Conservation (phyloP, 2,113 vertebrate genomes). For the Limanda limanda region DNA sequence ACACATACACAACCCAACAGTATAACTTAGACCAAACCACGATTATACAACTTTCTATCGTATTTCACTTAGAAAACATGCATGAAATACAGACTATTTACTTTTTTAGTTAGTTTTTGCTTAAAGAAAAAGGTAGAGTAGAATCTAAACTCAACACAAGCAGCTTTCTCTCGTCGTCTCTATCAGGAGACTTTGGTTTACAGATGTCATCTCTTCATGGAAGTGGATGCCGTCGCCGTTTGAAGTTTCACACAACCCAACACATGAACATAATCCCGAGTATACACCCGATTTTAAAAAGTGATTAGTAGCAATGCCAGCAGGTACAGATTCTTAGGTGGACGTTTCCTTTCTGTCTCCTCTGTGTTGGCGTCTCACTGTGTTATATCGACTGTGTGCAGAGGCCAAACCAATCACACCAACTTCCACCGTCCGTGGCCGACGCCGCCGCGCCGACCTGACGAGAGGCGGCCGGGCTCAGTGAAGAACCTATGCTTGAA, state of each 20-base stretch:
- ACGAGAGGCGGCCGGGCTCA: constrained; percentile 41
- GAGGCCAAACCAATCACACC: constrained; percentile 67
- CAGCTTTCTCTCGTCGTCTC: constrained; percentile 55
- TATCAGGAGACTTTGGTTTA: constrained; percentile 14
- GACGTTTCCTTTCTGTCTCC: constrained; percentile 27
- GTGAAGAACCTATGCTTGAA: constrained; percentile 67
- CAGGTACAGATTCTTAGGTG: constrained; percentile 45
- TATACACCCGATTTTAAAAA: constrained; percentile 36
- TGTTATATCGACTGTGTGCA: constrained; percentile 62
- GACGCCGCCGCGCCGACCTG: not conserved
- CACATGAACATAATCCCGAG: constrained; percentile 41
- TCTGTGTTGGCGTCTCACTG: constrained; percentile 64
- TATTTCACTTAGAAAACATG: constrained; percentile 63
- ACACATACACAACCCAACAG: constrained; percentile 26
- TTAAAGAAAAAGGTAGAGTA: constrained; percentile 42
- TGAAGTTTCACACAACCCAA: constrained; percentile 54
- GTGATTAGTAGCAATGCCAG: constrained; percentile 71
- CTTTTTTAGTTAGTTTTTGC: constrained; percentile 13
- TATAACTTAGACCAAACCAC: constrained; percentile 33
- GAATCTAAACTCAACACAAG: constrained; percentile 44
- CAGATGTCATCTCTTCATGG: constrained; percentile 22
- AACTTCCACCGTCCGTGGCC: constrained; percentile 50
- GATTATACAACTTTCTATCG: constrained; percentile 35
- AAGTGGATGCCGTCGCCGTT: constrained; percentile 40
- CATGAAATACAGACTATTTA: constrained; percentile 60